phyloP scores from a whole-genome alignment of 1,140 invertebrate genomes.

The Bilobella aurantiaca region DNA sequence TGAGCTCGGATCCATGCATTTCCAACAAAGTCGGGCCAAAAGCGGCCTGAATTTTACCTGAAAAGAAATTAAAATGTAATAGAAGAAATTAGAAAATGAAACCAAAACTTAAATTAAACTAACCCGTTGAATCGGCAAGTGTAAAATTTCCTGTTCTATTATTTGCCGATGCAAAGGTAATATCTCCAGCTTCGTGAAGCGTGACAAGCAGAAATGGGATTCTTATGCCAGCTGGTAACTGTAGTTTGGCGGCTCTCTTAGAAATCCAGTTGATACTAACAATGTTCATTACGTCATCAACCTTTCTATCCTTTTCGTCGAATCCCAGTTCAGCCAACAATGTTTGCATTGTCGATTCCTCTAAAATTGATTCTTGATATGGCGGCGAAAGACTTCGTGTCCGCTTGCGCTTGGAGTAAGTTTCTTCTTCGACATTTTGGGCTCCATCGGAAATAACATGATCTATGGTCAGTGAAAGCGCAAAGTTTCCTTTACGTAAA shows the following conservation, averaged over 20 bases:
- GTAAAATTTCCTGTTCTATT: too few species aligned
- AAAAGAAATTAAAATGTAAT: too few species aligned
- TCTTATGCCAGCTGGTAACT: neutral
- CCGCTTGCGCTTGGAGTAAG: too few species aligned
- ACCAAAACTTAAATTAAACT: too few species aligned
- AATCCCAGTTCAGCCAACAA: conserved; percentile 17
- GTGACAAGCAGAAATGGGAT: conserved; percentile 22
- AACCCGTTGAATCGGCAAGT: conserved; percentile 15
- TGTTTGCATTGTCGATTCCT: neutral
- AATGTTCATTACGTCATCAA: neutral
- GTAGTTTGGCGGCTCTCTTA: conserved; percentile 4
- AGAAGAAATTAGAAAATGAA: too few species aligned
- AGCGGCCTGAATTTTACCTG: conserved; percentile 18
- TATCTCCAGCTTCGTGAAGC: conserved; percentile 15
- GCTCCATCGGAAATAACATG: too few species aligned
- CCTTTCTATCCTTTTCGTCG: neutral
- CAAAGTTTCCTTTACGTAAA: too few species aligned
- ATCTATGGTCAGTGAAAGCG: too few species aligned
- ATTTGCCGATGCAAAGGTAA: neutral
- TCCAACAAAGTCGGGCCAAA: conserved; percentile 7
- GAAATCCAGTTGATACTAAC: conserved; percentile 25
- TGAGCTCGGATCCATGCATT: neutral
- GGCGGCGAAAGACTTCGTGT: too few species aligned
- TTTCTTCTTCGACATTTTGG: too few species aligned
- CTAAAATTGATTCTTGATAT: neutral